Conservation (phyloP, 2,113 vertebrate genomes). For the Sphyrna mokarran region DNA sequence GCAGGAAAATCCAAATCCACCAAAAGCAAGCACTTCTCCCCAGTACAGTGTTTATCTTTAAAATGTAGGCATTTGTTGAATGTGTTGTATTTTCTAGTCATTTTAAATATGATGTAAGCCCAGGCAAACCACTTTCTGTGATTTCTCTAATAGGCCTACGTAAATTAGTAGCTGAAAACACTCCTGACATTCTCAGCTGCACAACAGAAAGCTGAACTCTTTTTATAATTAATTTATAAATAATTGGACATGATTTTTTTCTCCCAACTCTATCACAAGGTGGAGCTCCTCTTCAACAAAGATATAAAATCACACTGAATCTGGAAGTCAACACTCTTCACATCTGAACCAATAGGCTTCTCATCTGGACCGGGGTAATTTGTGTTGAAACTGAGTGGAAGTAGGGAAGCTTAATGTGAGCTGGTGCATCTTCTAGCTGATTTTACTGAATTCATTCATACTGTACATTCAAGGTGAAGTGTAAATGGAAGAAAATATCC, state of each 20-base stretch:
- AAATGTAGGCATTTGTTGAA: background rate
- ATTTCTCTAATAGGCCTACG: background rate
- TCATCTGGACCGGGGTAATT: background rate
- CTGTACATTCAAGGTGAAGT: background rate
- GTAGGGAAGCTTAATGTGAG: background rate
- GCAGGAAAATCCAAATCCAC: background rate
- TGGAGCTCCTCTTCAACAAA: background rate
- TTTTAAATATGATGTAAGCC: background rate
- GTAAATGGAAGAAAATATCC: background rate
- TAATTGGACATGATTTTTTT: background rate
- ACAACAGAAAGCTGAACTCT: background rate
- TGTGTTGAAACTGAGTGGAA: background rate
- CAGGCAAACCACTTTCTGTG: background rate
- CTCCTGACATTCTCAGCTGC: background rate
- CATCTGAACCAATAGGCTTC: background rate
- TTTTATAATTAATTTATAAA: background rate
- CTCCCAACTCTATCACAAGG: background rate
- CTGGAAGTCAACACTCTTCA: background rate
- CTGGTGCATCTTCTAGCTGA: background rate
- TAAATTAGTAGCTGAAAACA: background rate
- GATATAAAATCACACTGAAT: background rate
- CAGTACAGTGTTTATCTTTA: background rate
- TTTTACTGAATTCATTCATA: background rate
- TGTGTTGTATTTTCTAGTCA: background rate
- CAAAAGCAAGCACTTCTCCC: background rate